A percentile compares a stretch with the other conserved stretches of the same genome.
These are phyloP conservation scores for Aurelia aurita complex sp. Pacific DNA, from an alignment of 30 jellyfish, hydroid and myxozoan genomes.

Conservation along the genomic window DNA sequence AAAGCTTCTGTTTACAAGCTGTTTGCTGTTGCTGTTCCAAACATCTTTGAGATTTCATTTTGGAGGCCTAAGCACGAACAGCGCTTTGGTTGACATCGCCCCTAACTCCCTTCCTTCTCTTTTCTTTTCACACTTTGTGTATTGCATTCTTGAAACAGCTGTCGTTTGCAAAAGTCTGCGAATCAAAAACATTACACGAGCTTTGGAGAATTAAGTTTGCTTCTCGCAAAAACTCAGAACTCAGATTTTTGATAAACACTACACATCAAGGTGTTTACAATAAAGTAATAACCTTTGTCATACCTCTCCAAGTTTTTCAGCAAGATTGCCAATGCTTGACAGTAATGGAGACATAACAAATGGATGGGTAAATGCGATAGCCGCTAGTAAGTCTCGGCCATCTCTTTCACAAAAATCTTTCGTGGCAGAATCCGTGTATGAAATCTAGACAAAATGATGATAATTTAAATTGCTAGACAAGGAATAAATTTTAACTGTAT, in stretches of 20 bases:
- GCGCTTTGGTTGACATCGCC: not conserved
- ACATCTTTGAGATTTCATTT: not conserved
- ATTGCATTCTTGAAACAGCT: too few species aligned
- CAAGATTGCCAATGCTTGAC: constrained; percentile 1
- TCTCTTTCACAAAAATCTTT: constrained; percentile 49
- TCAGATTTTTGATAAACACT: not conserved
- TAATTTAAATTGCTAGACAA: not conserved
- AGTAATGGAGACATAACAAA: constrained; percentile 63
- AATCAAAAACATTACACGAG: too few species aligned
- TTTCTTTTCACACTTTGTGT: too few species aligned
- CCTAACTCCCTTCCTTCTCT: too few species aligned
- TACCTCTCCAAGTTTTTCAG: constrained; percentile 44
- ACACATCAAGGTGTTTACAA: not conserved
- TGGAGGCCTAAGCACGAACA: not conserved
- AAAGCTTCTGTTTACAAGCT: too few species aligned
- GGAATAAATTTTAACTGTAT: too few species aligned
- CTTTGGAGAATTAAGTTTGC: too few species aligned
- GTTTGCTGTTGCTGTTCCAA: not conserved
- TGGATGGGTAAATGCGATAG: constrained; percentile 72
- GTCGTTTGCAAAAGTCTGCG: too few species aligned
- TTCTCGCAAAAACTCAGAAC: not conserved
- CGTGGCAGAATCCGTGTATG: constrained; percentile 36
- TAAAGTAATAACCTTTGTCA: not conserved
- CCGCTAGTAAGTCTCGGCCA: constrained; percentile 74
- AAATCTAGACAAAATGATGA: constrained; percentile 31